These are phyloP conservation scores for Cochlearius cochlearius DNA, from an alignment of 2,113 vertebrate species.

Conservation along the genomic window DNA sequence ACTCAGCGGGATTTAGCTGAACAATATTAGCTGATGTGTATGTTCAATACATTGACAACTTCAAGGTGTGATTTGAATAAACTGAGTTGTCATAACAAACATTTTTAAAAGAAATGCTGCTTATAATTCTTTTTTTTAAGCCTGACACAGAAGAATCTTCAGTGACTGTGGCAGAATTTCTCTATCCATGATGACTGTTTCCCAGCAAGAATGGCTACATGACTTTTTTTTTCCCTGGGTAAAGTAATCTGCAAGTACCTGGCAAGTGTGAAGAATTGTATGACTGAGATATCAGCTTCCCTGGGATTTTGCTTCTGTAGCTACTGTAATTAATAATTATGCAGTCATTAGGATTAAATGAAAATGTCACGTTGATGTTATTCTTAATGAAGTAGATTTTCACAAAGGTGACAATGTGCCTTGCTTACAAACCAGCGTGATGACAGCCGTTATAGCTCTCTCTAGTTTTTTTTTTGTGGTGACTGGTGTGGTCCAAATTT, in stretches of 20 bases:
- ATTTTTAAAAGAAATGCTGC: not conserved
- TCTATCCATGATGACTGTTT: not conserved
- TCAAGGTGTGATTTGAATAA: not conserved
- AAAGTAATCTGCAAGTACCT: not conserved
- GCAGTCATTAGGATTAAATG: conserved; percentile 26
- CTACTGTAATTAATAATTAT: conserved; percentile 53
- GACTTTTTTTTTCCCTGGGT: not conserved
- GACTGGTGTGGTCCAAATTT: not conserved
- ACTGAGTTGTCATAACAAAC: not conserved
- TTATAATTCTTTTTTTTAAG: not conserved
- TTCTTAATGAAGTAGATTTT: conserved; percentile 13
- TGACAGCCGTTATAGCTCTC: not conserved
- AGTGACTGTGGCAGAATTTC: not conserved
- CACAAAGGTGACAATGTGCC: conserved; percentile 17
- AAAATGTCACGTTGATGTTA: not conserved
- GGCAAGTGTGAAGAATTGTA: not conserved
- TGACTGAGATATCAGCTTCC: not conserved
- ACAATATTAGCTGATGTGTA: not conserved
- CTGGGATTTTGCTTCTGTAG: conserved; percentile 22
- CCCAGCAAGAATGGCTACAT: not conserved
- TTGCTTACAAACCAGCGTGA: not conserved
- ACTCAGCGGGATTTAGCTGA: not conserved
- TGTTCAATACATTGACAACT: not conserved
- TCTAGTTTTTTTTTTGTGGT: not conserved
- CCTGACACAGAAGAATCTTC: not conserved